These are phyloP conservation scores for Microcebus murinus DNA, from an alignment of 2,113 vertebrate genomes.

Conservation along the genomic window DNA sequence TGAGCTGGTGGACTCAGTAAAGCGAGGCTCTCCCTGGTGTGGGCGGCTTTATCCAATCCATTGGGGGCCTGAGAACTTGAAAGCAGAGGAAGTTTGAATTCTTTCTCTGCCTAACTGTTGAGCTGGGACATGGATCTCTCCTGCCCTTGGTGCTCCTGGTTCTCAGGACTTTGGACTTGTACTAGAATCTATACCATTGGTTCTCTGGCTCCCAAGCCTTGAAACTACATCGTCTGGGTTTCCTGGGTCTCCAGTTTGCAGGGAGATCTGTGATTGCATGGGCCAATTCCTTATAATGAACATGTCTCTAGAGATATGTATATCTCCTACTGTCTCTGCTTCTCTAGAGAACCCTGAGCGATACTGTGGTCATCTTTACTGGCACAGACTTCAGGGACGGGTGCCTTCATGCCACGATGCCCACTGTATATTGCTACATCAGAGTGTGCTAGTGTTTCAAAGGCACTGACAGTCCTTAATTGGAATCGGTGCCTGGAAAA, in stretches of 20 bases:
- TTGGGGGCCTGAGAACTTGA: background rate
- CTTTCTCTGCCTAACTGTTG: background rate
- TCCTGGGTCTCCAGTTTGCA: background rate
- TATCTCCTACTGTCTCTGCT: background rate
- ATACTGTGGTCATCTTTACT: background rate
- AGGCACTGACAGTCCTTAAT: background rate
- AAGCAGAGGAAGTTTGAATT: background rate
- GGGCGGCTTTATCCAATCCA: background rate
- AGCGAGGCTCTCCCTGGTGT: background rate
- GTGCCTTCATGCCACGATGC: fast-evolving
- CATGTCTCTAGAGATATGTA: background rate
- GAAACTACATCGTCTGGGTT: background rate
- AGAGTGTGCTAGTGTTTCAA: background rate
- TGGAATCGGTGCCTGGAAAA: background rate
- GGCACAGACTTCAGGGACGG: background rate
- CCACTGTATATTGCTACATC: too few species aligned
- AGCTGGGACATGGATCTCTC: background rate
- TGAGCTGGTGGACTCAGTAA: background rate
- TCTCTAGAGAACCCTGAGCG: background rate
- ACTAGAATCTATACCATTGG: too few species aligned
- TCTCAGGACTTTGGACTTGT: background rate
- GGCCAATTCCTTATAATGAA: background rate
- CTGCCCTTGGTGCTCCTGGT: background rate
- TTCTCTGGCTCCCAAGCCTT: background rate
- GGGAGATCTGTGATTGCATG: too few species aligned